Percentiles rank a stretch among this genome's conserved stretches.
These are phyloP conservation scores for Percopsis omiscomaycus DNA, from an alignment of 2,797 vertebrate genomes.

Conservation along the genomic window DNA sequence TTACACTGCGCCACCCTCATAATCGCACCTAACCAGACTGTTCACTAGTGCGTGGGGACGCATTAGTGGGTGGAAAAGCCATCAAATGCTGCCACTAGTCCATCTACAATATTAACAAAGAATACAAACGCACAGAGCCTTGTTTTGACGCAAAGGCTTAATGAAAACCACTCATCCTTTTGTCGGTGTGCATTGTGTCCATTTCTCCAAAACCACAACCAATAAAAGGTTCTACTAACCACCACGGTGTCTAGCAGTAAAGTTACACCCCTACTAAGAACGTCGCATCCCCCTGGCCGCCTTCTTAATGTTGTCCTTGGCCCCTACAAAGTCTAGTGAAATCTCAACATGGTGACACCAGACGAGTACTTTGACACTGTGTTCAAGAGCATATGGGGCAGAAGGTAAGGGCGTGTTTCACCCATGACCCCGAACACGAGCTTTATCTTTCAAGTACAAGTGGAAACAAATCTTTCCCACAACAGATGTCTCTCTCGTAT, in stretches of 20 bases:
- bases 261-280: conserved; percentile 18
- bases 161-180: background rate
- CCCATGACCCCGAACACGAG: conserved; percentile 58
- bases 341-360: conserved; percentile 21
- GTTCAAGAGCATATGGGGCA: conserved; percentile 40
- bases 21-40: conserved; percentile 56
- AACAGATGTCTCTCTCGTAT: conserved; percentile 19
- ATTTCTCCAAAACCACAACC: conserved; percentile 24
- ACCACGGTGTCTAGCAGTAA: conserved; percentile 7
- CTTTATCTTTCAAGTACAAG: conserved; percentile 60
- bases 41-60: conserved; percentile 38
- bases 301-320: conserved; percentile 16
- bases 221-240: conserved; percentile 27
- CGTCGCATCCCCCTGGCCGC: conserved; percentile 14
- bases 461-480: conserved; percentile 66
- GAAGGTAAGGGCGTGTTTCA: conserved; percentile 39
- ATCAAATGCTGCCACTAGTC: conserved; percentile 5
- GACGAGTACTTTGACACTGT: conserved; percentile 29
- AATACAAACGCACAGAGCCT: too few relatives aligned
- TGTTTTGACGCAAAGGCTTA: too few relatives aligned
- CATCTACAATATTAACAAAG: background rate
- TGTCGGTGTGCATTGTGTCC: conserved; percentile 23
- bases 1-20: conserved; percentile 54
- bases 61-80: conserved; percentile 36
- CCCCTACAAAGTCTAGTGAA: conserved; percentile 23